Base-by-base conservation (phyloP, 2,797 vertebrate genomes). In the Lutra lutra region DNA sequence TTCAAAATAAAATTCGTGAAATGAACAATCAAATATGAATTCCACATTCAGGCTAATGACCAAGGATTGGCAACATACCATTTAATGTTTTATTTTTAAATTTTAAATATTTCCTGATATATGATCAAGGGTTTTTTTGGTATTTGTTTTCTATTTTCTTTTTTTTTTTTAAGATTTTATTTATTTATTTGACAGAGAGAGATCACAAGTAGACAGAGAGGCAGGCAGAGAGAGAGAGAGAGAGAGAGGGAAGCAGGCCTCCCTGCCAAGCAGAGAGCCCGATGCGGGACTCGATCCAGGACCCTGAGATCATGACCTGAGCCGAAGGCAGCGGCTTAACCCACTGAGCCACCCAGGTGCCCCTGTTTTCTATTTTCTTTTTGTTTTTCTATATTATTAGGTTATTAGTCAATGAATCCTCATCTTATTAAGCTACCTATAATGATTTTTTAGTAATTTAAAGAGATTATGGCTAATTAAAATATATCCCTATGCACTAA, bases 1-100 rank as follows among this genome's bases (percentile, higher is more conserved):
- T 93, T 51, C n/a, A 84, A 75, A 88, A 29, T 48, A 87, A 75
- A 89, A 78, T 93, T 96, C 79, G 43, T 89, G 60, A 91, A 77
- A 78, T 2, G 0, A 93, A 29, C 6, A 91, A 43, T 10, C 43
- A 83, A 54, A 86, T 75, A 43, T 85, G 29, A 87, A 40, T 43
- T 25, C 68, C 32, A 32, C 13, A 88, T 77, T 86, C 38, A 90
- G 6, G 32, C 13, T 80, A 84, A 29, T 70, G 46, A 85, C 32
- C 15, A 60, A 82, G 25, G 1, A 85, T 32, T 75, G 27, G 2
- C 43, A 82, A 3, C 27, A 78, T 92, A 62, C 18, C 38, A 91
- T 51, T 78, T 97, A 85, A 78, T 94, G 13, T 88, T 84, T 73
- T 73, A 7, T 46, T 97, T 95, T 95, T 43, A 32, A 27, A 48